A percentile compares a stretch with the other conserved stretches of the same genome.
phyloP scores from a whole-genome alignment of 2,113 vertebrate species.

The Catagonus wagneri region DNA sequence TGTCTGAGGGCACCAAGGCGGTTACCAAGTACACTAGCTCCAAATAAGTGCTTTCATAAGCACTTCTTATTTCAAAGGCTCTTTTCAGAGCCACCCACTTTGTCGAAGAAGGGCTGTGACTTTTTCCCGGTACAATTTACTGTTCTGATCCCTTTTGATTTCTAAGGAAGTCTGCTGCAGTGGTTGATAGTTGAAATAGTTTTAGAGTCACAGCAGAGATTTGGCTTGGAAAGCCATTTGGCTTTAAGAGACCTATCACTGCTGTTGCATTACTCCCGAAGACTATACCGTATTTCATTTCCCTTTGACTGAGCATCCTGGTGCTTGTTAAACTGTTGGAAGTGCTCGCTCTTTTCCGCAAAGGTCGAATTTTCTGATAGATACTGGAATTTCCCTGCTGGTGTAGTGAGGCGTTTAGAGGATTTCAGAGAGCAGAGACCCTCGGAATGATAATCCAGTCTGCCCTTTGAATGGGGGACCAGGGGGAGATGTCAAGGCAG shows the following conservation, averaged over 20 bases:
- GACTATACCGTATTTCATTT: too few species aligned
- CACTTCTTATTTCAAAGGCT: not conserved
- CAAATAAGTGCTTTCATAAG: not conserved
- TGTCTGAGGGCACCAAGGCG: slow-evolving; percentile 63
- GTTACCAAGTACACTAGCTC: slow-evolving; percentile 71
- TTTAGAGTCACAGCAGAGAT: too few species aligned
- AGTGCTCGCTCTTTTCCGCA: accelerated
- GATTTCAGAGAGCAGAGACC: accelerated
- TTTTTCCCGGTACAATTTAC: too few species aligned
- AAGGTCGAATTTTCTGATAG: accelerated
- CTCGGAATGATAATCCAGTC: accelerated
- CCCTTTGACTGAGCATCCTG: accelerated
- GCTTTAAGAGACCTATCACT: too few species aligned
- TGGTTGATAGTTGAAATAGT: not conserved
- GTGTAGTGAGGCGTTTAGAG: accelerated
- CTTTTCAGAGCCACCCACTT: slow-evolving; percentile 76
- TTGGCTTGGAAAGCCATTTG: not conserved
- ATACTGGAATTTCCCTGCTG: accelerated
- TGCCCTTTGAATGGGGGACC: accelerated
- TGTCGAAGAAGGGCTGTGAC: not conserved
- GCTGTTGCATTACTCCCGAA: too few species aligned
- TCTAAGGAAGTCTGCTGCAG: too few species aligned
- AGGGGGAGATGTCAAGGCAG: accelerated
- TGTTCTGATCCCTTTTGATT: too few species aligned
- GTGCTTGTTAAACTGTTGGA: not conserved